Evolutionary conservation across 2,113 vertebrate species (phyloP), one percentile per base, ranked within the genome.

Genomic region (Fukomys damarensis): DNA sequence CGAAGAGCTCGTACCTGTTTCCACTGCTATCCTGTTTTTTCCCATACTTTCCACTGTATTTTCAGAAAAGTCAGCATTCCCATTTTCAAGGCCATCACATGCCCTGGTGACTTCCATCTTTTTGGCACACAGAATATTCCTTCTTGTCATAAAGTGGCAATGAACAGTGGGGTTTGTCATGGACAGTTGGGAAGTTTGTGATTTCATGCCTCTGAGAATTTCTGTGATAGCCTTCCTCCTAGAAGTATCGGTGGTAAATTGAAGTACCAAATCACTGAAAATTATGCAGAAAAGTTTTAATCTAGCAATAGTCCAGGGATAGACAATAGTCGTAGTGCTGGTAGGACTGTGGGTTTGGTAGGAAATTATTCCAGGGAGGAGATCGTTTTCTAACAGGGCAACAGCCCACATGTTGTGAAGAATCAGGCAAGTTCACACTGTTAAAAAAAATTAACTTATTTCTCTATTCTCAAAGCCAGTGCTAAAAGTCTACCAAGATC

Each of bases 391-490:
- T 28, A 61, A 61, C 41, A 65, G 30, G 41, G 26, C 10, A 56
- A 80, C 46, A 56, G 24, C 74, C 24, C 54, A 91, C 52, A 86
- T 2, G 3, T 54, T 91, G 9, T 89, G 20, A 97, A 96, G 87
- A 94, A 77, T 66, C 86, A 93, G 56, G 59, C 11, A 82, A 49
- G 14, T 93, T 84, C 30, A 43, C n/a, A 19, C 19, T 65, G 16
- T 90, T 92, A 54, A 83, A 81, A 81, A 76, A 79, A 9, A 74
- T 79, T 80, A 97, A 94, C 66, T 49, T 92, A 43, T 94, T 17
- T 98, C n/a, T 93, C 86, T 83, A 26, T 96, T 95, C 49, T 63
- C 95, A 83, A 96, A 99, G 98, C 99, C 99, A 74, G 97, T 97
- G 63, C 80, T 98, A 89, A 98, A 98, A 96, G 79, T 49, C 81